Conservation (phyloP, 2,797 vertebrate species). For the Pipistrellus kuhlii region DNA sequence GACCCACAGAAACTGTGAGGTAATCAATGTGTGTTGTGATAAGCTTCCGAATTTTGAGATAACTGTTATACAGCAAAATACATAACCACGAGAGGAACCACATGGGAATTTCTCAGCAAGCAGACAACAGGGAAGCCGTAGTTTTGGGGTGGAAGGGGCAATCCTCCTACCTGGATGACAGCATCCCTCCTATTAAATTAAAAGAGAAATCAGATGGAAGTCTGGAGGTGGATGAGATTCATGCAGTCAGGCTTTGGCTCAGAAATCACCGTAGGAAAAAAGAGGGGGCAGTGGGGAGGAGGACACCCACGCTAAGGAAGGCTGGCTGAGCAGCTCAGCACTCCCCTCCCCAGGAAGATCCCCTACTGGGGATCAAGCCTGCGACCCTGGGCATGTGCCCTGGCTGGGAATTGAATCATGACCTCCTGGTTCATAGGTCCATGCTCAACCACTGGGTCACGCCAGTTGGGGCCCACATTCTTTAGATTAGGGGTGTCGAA, state of each 20-base stretch:
- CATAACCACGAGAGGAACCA: neutral
- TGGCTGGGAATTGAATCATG: too few species aligned
- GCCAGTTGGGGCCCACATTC: neutral
- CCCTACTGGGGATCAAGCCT: too few species aligned
- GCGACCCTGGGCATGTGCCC: too few species aligned
- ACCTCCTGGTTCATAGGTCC: too few species aligned
- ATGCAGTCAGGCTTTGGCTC: neutral
- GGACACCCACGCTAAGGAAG: neutral
- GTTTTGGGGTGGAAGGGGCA: neutral
- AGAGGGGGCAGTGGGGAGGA: neutral
- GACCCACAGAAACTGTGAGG: neutral
- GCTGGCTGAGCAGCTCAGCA: neutral
- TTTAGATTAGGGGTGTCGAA: too few species aligned
- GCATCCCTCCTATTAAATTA: neutral
- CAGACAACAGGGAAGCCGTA: neutral
- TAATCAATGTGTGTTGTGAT: neutral
- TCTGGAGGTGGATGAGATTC: neutral
- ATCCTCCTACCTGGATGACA: neutral
- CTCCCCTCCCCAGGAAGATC: neutral
- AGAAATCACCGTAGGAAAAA: neutral
- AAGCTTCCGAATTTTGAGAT: neutral
- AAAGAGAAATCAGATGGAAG: slow-evolving; percentile 4
- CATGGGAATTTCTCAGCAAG: neutral
- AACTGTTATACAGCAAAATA: neutral
- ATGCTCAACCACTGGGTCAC: too few species aligned